Evolutionary conservation across 2,888 invertebrate genomes (phyloP), one percentile per base, ranked within the genome.

Genomic region (Drosophila pegasa): DNA sequence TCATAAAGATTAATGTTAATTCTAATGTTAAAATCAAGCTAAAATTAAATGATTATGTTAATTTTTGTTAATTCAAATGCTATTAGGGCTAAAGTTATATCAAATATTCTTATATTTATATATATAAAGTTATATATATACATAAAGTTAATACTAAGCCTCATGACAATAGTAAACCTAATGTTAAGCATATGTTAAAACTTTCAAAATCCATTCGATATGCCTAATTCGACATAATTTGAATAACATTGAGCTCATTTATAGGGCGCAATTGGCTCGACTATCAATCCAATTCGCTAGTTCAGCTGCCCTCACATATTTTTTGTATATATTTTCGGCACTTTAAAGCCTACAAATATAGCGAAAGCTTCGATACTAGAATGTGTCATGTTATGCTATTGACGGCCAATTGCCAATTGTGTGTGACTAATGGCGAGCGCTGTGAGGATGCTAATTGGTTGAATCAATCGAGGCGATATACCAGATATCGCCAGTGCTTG

Each of bases 371-470:
- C 29, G 58, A 48, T 52, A 61, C 38, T 62, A 47, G 45, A 45
- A 37, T 51, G 54, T 68, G 69, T 55, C 61, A 51, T 58, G 35
- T 59, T 48, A 25, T 37, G 43, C 65, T 66, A 66, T 77, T 75
- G 66, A 62, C 67, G 60, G 63, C 67, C 69, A 78, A 75, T 87
- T 75, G 75, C 54, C 72, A 73, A 70, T 68, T 71, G 67, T 38
- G 69, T 71, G 73, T 88, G 82, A 79, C 83, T 85, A 82, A 83
- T 85, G 67, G 45, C 56, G 31, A 55, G 59, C 48, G 43, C 48
- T 79, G 83, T 68, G 71, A 72, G 62, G 54, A 73, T 65, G 88
- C 62, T 83, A 83, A 83, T 83, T 83, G 82, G 16, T 76, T 67
- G 40, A 69, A 66, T 67, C 88, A 75, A 85, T 75, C 45, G 63